Evolutionary conservation across 92 coral and sea anemone species (phyloP), one percentile per base, ranked within the genome.

Genomic region (Isaurus tuberculatus): DNA sequence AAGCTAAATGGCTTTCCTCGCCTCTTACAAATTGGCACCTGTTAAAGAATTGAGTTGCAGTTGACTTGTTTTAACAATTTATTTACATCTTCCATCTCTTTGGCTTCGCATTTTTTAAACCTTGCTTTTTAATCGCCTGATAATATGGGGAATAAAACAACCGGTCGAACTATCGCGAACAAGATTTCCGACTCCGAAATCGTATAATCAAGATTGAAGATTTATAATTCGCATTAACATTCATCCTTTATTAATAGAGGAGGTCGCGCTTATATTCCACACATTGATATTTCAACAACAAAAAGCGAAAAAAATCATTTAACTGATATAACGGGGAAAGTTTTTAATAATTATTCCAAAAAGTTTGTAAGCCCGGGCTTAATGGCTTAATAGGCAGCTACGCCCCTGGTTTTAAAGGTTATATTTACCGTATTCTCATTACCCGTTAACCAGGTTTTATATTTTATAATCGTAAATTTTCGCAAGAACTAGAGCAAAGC

Each of bases 281-380:
- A 58, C 65, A 58, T 58, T n/a, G 29, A 58, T 20, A 58, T 58
- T 58, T 58, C 65, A 58, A 58, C 65, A n/a, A n/a, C 23, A 15
- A 73, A 17, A 19, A 58, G 58, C 43, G 2, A 43, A 15, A 72
- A 34, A 29, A 0, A 25, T 29, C 9, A 48, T 32, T 34, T 65
- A 30, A 27, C 42, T 36, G 42, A 36, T 36, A 36, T 36, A 36
- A 36, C 42, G 42, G 42, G 42, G 42, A 36, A 36, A 36, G 42
- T 36, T 36, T 36, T 36, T 8, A 36, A 36, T 36, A 36, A 3
- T 36, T 36, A 3, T 36, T 36, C 8, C 42, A 36, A 36, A 36
- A 36, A 36, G 42, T 3, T 36, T 36, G 42, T 36, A 36, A 36
- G 42, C 42, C 42, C 42, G 42, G 42, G 42, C 42, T 36, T 36